These are phyloP conservation scores for Vanessa tameamea DNA, from an alignment of 1,140 invertebrate species.

Conservation along the genomic window DNA sequence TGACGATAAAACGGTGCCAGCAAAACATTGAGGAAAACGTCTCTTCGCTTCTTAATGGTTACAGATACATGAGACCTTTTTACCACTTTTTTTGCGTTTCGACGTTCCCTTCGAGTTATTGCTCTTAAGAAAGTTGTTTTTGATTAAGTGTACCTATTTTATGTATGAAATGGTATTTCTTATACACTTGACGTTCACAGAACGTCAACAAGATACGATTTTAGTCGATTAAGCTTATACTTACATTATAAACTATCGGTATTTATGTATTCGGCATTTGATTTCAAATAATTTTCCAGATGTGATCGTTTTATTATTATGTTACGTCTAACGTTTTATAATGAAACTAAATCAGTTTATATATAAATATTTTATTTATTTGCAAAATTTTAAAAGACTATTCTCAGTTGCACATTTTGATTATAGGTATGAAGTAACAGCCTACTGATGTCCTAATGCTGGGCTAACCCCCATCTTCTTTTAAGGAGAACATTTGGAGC, in stretches of 20 bases:
- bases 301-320: no score
- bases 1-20: conserved; percentile 31
- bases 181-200: not conserved
- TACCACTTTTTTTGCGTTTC: conserved; percentile 13
- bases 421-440: no score
- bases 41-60: conserved; percentile 32
- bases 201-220: not conserved
- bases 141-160: not conserved
- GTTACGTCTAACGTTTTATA: not conserved
- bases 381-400: no score
- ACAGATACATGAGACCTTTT: conserved; percentile 31
- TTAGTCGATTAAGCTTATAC: not conserved
- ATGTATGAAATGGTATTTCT: not conserved
- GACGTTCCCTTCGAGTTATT: conserved; percentile 14
- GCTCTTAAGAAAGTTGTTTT: conserved; percentile 5
- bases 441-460: no score
- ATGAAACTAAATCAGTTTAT: not conserved
- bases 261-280: not conserved
- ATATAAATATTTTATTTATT: no score
- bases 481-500: no score
- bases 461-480: no score
- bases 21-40: conserved; percentile 27
- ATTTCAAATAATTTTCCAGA: no score
- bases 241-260: not conserved
- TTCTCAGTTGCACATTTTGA: no score